These are phyloP conservation scores for Drosophila birchii DNA, from an alignment of 2,888 invertebrate genomes.

Conservation along the genomic window DNA sequence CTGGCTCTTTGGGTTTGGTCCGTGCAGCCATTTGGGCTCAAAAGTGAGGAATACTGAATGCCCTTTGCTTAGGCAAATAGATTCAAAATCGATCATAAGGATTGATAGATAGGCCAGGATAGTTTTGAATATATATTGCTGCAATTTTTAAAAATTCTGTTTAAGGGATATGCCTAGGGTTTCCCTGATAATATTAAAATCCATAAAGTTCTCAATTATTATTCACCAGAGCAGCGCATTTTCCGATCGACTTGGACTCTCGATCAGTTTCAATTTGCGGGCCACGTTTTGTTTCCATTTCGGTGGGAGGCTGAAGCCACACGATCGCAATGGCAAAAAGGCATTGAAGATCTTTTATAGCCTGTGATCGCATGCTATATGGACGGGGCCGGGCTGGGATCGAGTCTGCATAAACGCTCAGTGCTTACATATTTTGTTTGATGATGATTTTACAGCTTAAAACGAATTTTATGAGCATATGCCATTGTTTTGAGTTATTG, in stretches of 20 bases:
- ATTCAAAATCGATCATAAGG: background rate
- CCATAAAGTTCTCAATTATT: background rate
- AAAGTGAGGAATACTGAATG: constrained; percentile 31
- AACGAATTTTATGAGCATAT: constrained; percentile 83
- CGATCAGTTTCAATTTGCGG: constrained; percentile 38
- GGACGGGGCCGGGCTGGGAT: constrained; percentile 25
- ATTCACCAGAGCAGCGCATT: constrained; percentile 54
- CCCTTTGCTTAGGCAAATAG: constrained; percentile 18
- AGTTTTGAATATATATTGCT: background rate
- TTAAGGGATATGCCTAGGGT: background rate
- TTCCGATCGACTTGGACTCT: constrained; percentile 43
- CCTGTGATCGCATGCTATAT: constrained; percentile 55
- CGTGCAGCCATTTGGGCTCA: constrained; percentile 7
- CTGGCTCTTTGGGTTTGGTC: constrained; percentile 63
- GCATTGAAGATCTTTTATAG: constrained; percentile 65
- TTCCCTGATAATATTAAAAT: too few species aligned
- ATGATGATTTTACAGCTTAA: constrained; percentile 84
- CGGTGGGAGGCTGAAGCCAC: constrained; percentile 49
- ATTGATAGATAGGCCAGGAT: background rate
- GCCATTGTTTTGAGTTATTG: constrained; percentile 82
- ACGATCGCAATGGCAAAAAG: constrained; percentile 51
- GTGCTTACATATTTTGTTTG: constrained; percentile 77
- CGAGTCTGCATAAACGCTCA: constrained; percentile 48
- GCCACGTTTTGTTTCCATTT: constrained; percentile 61
- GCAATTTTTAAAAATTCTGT: background rate